phyloP scores from a whole-genome alignment of 2,113 vertebrate species.

The Parus major region DNA sequence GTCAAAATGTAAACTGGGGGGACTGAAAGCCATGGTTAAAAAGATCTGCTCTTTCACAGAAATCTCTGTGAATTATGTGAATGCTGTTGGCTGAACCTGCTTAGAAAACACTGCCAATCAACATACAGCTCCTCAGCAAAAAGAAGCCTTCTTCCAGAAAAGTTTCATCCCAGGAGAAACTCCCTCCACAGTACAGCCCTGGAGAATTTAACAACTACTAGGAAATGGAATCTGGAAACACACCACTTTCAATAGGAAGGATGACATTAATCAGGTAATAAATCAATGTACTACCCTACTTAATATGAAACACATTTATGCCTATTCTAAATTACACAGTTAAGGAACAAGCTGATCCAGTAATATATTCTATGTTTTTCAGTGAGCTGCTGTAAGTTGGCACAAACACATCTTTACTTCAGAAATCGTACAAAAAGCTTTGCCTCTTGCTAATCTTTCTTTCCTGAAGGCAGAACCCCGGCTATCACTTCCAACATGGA shows the following conservation, averaged over 20 bases:
- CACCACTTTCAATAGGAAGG: constrained; percentile 7
- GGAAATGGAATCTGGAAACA: constrained; percentile 17
- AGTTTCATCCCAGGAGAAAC: neutral
- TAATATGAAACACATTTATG: constrained; percentile 56
- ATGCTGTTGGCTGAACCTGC: constrained; percentile 1
- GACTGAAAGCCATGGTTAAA: neutral
- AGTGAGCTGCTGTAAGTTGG: constrained; percentile 39
- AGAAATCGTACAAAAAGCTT: constrained; percentile 16
- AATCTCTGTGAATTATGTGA: neutral
- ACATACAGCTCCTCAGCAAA: neutral
- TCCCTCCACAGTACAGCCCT: neutral
- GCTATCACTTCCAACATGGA: neutral
- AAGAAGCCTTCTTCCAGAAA: neutral
- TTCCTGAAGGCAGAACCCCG: neutral
- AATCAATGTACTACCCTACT: constrained; percentile 33
- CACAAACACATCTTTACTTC: constrained; percentile 11
- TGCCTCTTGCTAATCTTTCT: neutral
- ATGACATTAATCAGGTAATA: constrained; percentile 55
- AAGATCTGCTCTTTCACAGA: neutral
- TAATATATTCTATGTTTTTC: constrained; percentile 46
- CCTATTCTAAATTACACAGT: constrained; percentile 5
- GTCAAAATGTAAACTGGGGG: neutral
- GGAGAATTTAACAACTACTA: constrained; percentile 22
- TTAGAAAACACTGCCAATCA: constrained; percentile 13
- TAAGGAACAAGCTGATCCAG: constrained; percentile 34